A percentile compares a stretch with the other conserved stretches of the same genome.
Conservation (phyloP, 1,140 invertebrate species). For the Pseudomyrmex sp. region DNA sequence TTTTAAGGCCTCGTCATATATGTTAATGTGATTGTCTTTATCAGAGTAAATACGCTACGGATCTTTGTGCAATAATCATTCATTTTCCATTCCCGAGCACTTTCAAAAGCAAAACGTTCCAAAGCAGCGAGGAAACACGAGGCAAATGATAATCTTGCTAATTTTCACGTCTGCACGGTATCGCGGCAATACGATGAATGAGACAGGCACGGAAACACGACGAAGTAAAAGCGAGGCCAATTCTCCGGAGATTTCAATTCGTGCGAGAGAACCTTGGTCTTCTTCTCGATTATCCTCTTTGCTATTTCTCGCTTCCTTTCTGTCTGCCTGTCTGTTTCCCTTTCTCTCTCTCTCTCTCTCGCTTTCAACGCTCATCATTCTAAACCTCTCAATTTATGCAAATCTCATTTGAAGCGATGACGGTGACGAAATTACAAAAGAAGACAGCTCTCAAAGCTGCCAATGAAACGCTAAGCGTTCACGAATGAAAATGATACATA, state of each 20-base stretch:
- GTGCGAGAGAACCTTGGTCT: slow-evolving; percentile 24
- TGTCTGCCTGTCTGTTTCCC: no score
- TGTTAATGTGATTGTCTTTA: no score
- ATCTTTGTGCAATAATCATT: slow-evolving; percentile 1
- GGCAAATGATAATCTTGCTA: slow-evolving; percentile 36
- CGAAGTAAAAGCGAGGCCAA: slow-evolving; percentile 34
- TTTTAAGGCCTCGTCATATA: no score
- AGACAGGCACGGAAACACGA: slow-evolving; percentile 26
- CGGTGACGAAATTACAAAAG: slow-evolving; percentile 38
- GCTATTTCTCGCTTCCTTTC: slow-evolving; percentile 60
- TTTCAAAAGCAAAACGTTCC: background rate
- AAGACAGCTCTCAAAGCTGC: background rate
- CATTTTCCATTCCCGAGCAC: background rate
- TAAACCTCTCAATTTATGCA: slow-evolving; percentile 48
- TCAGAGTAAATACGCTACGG: no score
- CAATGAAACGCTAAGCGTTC: background rate
- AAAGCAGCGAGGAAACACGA: slow-evolving; percentile 2
- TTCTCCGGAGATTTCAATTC: slow-evolving; percentile 57
- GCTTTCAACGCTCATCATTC: slow-evolving; percentile 45
- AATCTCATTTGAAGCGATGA: slow-evolving; percentile 15
- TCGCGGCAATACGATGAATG: background rate
- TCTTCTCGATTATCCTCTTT: slow-evolving; percentile 56
- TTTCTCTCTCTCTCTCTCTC: slow-evolving; percentile 46
- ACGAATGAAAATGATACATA: background rate
- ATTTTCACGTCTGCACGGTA: slow-evolving; percentile 13